phyloP scores from a whole-genome alignment of 2,113 vertebrate genomes.

The Hippocampus comes region DNA sequence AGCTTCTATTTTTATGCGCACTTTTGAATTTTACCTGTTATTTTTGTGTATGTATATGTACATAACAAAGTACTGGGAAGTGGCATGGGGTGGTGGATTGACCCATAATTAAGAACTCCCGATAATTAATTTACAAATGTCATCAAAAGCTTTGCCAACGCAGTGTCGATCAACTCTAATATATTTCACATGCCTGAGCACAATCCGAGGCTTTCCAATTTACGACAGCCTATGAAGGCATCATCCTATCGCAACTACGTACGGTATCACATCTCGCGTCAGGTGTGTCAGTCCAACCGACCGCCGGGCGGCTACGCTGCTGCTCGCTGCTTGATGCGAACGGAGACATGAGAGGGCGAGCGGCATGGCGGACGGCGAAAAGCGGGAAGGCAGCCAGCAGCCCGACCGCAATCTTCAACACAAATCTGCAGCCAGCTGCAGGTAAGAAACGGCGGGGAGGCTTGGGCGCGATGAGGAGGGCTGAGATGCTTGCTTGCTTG shows the following conservation, averaged over 20 bases:
- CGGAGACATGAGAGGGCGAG: conserved; percentile 27
- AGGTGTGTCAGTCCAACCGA: conserved; percentile 33
- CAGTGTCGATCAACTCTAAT: too few relatives aligned
- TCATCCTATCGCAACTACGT: conserved; percentile 26
- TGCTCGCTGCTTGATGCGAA: conserved; percentile 13
- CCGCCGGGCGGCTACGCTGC: conserved; percentile 5
- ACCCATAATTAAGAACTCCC: too few relatives aligned
- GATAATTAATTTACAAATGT: too few relatives aligned
- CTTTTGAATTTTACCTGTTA: too few relatives aligned
- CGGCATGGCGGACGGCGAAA: conserved; percentile 86
- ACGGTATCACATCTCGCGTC: conserved; percentile 24
- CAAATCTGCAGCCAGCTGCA: conserved; percentile 81
- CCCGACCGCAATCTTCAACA: conserved; percentile 68
- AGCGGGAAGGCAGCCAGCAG: conserved; percentile 73
- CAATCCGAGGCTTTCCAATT: neutral
- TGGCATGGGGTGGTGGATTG: too few relatives aligned
- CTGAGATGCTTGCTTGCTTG: neutral
- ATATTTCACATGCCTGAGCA: neutral
- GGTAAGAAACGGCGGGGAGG: conserved; percentile 64
- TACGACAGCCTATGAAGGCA: conserved; percentile 41
- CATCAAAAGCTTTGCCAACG: too few relatives aligned
- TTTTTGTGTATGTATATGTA: too few relatives aligned
- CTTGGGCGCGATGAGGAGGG: neutral
- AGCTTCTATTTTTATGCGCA: too few relatives aligned
- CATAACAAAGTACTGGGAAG: too few relatives aligned